Conservation (phyloP, 2,797 vertebrate genomes). For the Champsocephalus esox region DNA sequence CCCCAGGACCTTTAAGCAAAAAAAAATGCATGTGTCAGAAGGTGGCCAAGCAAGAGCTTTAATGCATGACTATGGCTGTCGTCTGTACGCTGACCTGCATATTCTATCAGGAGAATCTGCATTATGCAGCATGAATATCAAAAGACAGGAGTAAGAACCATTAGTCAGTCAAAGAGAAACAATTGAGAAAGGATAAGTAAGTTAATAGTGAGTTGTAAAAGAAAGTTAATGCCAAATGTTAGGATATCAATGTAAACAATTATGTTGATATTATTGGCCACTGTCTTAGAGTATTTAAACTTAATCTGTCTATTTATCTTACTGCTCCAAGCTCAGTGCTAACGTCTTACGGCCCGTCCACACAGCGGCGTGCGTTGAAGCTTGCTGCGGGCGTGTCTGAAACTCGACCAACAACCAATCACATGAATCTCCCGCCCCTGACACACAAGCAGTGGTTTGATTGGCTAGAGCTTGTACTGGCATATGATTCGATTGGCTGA, state of each 20-base stretch:
- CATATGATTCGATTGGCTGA: too few species aligned
- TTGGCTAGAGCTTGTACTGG: too few species aligned
- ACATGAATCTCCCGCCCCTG: too few species aligned
- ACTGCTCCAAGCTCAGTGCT: not conserved
- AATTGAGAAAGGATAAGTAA: not conserved
- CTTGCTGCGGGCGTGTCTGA: too few species aligned
- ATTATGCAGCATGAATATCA: not conserved
- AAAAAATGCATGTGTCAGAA: not conserved
- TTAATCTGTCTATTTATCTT: not conserved
- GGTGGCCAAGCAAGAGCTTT: not conserved
- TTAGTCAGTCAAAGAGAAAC: not conserved
- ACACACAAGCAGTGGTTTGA: too few species aligned
- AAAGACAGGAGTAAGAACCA: not conserved
- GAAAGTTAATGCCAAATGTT: not conserved
- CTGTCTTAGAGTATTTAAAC: not conserved
- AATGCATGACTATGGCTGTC: not conserved
- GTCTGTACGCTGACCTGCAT: constrained; percentile 1
- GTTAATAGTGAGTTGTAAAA: not conserved
- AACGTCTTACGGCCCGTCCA: not conserved
- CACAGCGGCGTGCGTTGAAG: too few species aligned
- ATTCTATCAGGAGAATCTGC: constrained; percentile 1
- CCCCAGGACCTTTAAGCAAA: too few species aligned
- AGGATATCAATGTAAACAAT: not conserved
- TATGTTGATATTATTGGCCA: not conserved
- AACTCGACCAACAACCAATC: too few species aligned